A percentile compares a stretch with the other conserved stretches of the same genome.
Conservation (phyloP, 2,888 invertebrate species). For the Leucania comma region DNA sequence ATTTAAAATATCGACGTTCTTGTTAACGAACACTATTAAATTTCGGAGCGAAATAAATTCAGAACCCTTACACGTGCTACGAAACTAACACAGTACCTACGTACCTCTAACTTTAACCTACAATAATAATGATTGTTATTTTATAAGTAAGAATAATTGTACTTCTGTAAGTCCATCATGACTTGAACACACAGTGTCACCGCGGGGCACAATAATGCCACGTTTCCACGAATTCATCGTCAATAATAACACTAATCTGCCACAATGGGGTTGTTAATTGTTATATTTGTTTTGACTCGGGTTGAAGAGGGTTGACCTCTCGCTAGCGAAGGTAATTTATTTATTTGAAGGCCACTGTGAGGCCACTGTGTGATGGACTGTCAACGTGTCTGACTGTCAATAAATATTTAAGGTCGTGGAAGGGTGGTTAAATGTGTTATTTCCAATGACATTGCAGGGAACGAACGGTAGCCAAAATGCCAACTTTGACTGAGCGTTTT, state of each 20-base stretch:
- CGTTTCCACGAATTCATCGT: conserved; percentile 72
- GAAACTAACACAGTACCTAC: no score
- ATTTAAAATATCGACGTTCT: not conserved
- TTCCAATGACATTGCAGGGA: not conserved
- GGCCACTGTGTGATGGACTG: conserved; percentile 65
- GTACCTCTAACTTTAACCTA: no score
- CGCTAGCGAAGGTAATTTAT: conserved; percentile 78
- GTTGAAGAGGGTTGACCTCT: conserved; percentile 79
- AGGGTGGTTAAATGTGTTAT: conserved; percentile 1
- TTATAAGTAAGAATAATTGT: not conserved
- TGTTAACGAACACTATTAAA: not conserved
- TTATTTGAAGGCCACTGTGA: conserved; percentile 70
- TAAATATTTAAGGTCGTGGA: conserved; percentile 32
- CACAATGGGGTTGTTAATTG: conserved; percentile 85
- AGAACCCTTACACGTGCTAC: not conserved
- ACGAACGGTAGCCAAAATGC: not conserved
- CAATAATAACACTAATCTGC: conserved; percentile 83
- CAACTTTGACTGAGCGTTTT: not conserved
- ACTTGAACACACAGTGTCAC: conserved; percentile 24
- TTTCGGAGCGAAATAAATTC: not conserved
- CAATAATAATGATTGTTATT: not conserved
- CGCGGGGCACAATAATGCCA: conserved; percentile 52
- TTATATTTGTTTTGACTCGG: conserved; percentile 82
- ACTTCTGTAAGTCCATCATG: conserved; percentile 19
- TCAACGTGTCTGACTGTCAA: conserved; percentile 58